A percentile compares a stretch with the other conserved stretches of the same genome.
These are phyloP conservation scores for Cecidostiba fungosa DNA, from an alignment of 2,888 invertebrate species.

Conservation along the genomic window DNA sequence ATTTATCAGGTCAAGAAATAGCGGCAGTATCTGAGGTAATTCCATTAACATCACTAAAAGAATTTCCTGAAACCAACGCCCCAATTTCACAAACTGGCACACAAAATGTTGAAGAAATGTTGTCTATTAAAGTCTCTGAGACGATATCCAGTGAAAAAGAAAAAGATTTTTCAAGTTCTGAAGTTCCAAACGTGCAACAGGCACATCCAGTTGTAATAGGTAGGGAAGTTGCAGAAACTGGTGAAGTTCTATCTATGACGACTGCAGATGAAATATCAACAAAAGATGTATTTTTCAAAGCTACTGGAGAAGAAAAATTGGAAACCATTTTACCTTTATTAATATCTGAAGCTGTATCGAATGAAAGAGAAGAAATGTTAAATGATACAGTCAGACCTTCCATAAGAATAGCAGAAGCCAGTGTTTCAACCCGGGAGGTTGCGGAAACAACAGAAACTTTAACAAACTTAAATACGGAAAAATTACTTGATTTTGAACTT, in stretches of 20 bases:
- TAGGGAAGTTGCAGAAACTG: constrained; percentile 77
- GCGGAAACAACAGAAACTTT: constrained; percentile 78
- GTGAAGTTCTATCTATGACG: constrained; percentile 69
- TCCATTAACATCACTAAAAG: constrained; percentile 67
- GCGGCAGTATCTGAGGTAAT: constrained; percentile 76
- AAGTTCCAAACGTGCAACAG: constrained; percentile 60
- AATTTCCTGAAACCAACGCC: constrained; percentile 59
- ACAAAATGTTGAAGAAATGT: constrained; percentile 70
- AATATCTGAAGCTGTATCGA: constrained; percentile 71
- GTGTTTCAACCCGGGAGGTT: constrained; percentile 74
- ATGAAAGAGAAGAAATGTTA: constrained; percentile 69
- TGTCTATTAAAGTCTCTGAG: constrained; percentile 70
- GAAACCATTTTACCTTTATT: constrained; percentile 70
- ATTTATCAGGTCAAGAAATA: constrained; percentile 74
- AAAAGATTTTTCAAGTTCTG: constrained; percentile 62
- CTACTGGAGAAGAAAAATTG: constrained; percentile 69
- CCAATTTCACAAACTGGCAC: constrained; percentile 66
- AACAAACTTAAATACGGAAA: constrained; percentile 70
- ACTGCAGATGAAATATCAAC: constrained; percentile 67
- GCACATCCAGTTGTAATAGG: constrained; percentile 72
- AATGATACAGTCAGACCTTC: constrained; percentile 69
- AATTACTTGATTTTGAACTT: constrained; percentile 66
- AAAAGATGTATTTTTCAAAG: constrained; percentile 59
- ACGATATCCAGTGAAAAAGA: constrained; percentile 69
- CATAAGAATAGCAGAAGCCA: constrained; percentile 72